Conservation (phyloP, 2,113 vertebrate genomes). For the Bubo blakistoni region DNA sequence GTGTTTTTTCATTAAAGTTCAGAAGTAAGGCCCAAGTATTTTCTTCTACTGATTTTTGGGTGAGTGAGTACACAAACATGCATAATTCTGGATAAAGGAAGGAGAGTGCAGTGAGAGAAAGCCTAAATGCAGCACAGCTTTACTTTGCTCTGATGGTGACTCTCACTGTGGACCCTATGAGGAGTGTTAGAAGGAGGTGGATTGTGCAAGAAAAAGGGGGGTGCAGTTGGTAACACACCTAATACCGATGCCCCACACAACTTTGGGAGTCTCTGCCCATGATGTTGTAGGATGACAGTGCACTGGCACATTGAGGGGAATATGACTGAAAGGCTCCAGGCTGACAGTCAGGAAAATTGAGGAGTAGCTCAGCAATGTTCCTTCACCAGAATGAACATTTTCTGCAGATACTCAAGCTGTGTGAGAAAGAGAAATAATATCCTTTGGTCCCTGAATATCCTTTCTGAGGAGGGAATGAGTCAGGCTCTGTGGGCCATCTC, state of each 20-base stretch:
- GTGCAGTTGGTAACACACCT: background rate
- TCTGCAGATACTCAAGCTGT: background rate
- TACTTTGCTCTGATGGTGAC: background rate
- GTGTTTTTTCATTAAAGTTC: background rate
- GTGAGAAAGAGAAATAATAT: background rate
- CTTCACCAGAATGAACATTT: background rate
- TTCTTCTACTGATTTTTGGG: background rate
- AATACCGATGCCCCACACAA: background rate
- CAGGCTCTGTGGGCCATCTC: background rate
- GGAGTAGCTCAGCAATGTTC: background rate
- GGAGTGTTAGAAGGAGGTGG: background rate
- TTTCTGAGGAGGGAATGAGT: background rate
- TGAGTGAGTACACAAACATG: background rate
- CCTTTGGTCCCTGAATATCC: background rate
- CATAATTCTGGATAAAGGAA: background rate
- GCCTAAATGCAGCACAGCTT: background rate
- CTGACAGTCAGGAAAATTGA: background rate
- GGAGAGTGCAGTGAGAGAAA: background rate
- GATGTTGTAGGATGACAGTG: accelerated
- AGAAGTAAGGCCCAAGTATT: background rate
- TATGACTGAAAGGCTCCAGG: background rate
- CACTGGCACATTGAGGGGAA: accelerated
- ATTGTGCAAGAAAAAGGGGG: background rate
- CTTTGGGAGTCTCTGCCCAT: accelerated
- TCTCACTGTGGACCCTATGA: background rate